phyloP scores from a whole-genome alignment of 2,797 vertebrate species.

The Xenops minutus region DNA sequence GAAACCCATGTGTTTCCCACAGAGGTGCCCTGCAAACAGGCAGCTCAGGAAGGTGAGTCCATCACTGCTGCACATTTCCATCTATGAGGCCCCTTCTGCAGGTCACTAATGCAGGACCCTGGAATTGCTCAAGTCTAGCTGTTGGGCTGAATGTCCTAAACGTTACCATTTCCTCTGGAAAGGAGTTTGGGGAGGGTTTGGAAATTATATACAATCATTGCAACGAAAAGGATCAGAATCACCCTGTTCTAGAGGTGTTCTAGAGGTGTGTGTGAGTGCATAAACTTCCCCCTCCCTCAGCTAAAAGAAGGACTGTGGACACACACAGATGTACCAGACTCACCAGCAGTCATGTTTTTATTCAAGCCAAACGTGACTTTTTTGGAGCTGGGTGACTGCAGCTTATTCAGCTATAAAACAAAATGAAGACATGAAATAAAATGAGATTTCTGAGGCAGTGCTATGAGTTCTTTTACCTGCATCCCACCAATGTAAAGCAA shows the following conservation, averaged over 20 bases:
- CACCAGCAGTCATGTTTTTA: conserved; percentile 92
- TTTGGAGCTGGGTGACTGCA: conserved; percentile 76
- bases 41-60: not conserved
- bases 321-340: not conserved
- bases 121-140: not conserved
- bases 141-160: not conserved
- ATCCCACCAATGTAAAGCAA: not conserved
- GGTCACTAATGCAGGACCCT: not conserved
- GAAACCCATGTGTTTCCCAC: not conserved
- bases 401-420: conserved; percentile 61
- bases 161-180: not conserved
- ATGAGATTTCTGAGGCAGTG: not conserved
- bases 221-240: not conserved
- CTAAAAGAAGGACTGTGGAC: not conserved
- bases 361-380: conserved; percentile 93
- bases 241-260: not conserved
- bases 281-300: not conserved
- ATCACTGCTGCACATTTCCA: not conserved
- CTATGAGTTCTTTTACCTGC: not conserved
- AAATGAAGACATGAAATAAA: not conserved
- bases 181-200: not conserved
- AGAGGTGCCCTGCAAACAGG: not conserved
- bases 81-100: not conserved
- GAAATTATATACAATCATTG: not conserved
- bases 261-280: not conserved